These are phyloP conservation scores for Mirounga angustirostris DNA, from an alignment of 2,113 vertebrate genomes.

Conservation along the genomic window DNA sequence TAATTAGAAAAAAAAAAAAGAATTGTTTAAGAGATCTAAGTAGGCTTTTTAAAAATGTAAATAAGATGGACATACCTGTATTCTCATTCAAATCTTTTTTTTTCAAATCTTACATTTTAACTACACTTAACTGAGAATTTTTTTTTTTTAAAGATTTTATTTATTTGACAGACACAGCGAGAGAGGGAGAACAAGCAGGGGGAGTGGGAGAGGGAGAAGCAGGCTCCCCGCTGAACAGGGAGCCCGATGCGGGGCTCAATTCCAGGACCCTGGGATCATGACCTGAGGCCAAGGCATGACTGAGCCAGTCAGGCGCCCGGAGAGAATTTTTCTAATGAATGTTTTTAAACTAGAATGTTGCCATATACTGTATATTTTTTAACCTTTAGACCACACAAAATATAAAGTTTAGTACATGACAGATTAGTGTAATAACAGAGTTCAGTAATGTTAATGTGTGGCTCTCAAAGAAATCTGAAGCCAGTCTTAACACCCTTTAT, in stretches of 20 bases:
- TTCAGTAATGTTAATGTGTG: not conserved
- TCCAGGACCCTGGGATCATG: too few relatives aligned
- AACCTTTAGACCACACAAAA: slow-evolving; percentile 30
- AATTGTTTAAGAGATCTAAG: not conserved
- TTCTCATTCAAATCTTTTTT: slow-evolving; percentile 32
- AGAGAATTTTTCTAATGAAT: slow-evolving; percentile 32
- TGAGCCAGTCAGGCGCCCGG: too few relatives aligned
- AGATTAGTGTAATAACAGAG: not conserved
- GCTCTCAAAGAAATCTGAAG: not conserved
- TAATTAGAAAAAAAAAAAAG: not conserved
- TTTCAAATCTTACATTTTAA: slow-evolving; percentile 32
- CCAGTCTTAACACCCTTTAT: not conserved
- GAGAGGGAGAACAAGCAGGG: too few relatives aligned
- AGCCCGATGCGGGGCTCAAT: too few relatives aligned
- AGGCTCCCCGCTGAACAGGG: too few relatives aligned
- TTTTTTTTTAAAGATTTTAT: not conserved
- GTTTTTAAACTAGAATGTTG: slow-evolving; percentile 52
- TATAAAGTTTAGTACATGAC: not conserved
- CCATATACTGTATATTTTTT: not conserved
- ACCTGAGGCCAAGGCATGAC: too few relatives aligned
- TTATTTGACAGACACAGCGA: too few relatives aligned
- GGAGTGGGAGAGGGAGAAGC: too few relatives aligned
- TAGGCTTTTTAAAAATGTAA: not conserved
- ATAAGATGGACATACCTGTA: not conserved
- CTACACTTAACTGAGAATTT: slow-evolving; percentile 5